Evolutionary conservation across 1,140 invertebrate species (phyloP).

Genomic region (Bombus sibiricus): DNA sequence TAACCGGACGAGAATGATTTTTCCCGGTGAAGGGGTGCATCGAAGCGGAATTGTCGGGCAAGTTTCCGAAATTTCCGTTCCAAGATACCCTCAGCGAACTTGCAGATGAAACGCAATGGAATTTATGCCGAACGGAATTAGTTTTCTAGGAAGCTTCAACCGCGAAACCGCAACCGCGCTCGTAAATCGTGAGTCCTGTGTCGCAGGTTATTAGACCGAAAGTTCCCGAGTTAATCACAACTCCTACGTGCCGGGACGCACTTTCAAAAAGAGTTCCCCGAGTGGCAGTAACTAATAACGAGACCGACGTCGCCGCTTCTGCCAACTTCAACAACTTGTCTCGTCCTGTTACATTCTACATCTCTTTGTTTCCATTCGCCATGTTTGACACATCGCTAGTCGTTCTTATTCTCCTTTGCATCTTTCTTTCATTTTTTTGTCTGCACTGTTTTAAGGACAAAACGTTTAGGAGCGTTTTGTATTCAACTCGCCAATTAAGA

Average conservation of each 20-base stretch:
- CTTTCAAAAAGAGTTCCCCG: constrained; percentile 38
- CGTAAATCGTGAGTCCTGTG: constrained; percentile 48
- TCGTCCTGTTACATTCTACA: constrained; percentile 26
- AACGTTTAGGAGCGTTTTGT: not conserved
- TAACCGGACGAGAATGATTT: not conserved
- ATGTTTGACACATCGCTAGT: not conserved
- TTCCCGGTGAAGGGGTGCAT: not conserved
- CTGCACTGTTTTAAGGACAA: not conserved
- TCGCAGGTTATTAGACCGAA: constrained; percentile 55
- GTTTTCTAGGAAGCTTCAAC: constrained; percentile 42
- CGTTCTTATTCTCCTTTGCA: not conserved
- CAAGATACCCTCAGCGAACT: constrained; percentile 3
- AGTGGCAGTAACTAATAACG: constrained; percentile 48
- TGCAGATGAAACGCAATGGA: constrained; percentile 37
- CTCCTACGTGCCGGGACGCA: constrained; percentile 53
- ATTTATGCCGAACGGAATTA: constrained; percentile 50
- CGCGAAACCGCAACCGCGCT: constrained; percentile 47
- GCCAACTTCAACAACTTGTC: constrained; percentile 47
- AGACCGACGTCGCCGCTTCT: constrained; percentile 19
- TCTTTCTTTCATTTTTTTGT: no score
- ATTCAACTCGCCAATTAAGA: not conserved
- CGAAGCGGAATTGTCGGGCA: not conserved
- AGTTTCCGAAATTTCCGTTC: constrained; percentile 29
- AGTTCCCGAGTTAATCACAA: constrained; percentile 72
- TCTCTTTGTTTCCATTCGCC: constrained; percentile 18